Evolutionary conservation across 2,113 vertebrate genomes (phyloP), one percentile per base, ranked within the genome.

Genomic region (Trematomus loennbergii): DNA sequence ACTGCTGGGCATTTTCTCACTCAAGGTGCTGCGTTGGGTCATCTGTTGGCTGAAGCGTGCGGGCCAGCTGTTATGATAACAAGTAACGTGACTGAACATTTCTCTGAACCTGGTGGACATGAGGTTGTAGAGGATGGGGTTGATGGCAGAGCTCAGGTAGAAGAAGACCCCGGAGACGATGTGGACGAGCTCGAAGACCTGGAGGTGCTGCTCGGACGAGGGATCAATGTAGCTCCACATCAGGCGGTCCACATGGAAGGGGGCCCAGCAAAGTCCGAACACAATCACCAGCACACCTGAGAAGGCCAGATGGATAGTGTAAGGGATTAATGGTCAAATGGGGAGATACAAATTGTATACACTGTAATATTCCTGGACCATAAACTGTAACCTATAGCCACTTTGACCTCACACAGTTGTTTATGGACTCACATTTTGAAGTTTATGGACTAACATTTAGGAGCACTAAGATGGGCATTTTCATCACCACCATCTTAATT

Each of bases 111-210:
- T 95, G 0, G 93, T 96, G 84, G 97, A 99, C 96, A 98, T 96
- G 85, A 99, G 93, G 90, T 96, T 98, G 93, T 98, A 98, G n/a
- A 98, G 95, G 81, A 98, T 92, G 5, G 97, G 97, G 88, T 98
- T 99, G 88, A 95, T 75, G 0, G 96, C 97, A 0, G 96, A 97
- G 91, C 97, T 96, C 49, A 98, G 90, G 91, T 99, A 98, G 95
- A 99, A 98, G 90, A 96, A 96, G 74, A 97, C 75, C 0, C 97
- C 97, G 0, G 97, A 99, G 78, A 96, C 6, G 2, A 98, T 71
- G 72, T 98, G 97, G 78, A 97, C 52, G 0, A 90, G 93, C 89
- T 95, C 93, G 73, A 95, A 98, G 88, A 95, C 89, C 84, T 85
- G 57, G 3, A 46, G 81, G 90, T 96, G 94, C 11, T 62, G 68